Conservation (phyloP, 2,797 vertebrate species). For the Enteromius thamalakanensis region DNA sequence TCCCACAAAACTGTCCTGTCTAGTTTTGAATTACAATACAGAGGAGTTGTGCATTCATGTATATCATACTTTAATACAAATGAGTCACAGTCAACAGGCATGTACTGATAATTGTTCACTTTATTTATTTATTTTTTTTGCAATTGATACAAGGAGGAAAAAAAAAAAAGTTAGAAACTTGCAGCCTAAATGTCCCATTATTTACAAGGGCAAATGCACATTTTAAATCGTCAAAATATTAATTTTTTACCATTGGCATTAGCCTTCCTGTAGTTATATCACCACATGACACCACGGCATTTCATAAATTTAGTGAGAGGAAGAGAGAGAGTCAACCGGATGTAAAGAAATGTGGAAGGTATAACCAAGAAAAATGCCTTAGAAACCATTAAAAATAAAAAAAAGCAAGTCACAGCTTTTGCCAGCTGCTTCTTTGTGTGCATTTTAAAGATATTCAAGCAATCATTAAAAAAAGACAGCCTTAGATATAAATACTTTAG, state of each 20-base stretch:
- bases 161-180: conserved; percentile 62
- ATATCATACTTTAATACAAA: not conserved
- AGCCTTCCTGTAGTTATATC: conserved; percentile 50
- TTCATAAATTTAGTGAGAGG: conserved; percentile 49
- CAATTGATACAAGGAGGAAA: conserved; percentile 67
- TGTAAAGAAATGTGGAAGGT: conserved; percentile 24
- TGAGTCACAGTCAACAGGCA: conserved; percentile 32
- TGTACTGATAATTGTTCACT: conserved; percentile 63
- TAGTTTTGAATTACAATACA: not conserved
- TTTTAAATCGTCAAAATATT: conserved; percentile 60
- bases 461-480: conserved; percentile 16
- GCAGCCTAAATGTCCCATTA: conserved; percentile 57
- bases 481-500: conserved; percentile 56
- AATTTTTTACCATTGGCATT: conserved; percentile 59
- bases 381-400: conserved; percentile 28
- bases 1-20: not conserved
- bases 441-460: conserved; percentile 21
- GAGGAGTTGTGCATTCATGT: not conserved
- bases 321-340: conserved; percentile 44
- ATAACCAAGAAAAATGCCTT: conserved; percentile 19
- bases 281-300: conserved; percentile 53
- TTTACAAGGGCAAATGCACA: conserved; percentile 57
- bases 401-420: conserved; percentile 9
- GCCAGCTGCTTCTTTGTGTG: conserved; percentile 19
- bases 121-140: conserved; percentile 77